Evolutionary conservation across 2,888 invertebrate genomes (phyloP).

Genomic region (Erebia palarica): DNA sequence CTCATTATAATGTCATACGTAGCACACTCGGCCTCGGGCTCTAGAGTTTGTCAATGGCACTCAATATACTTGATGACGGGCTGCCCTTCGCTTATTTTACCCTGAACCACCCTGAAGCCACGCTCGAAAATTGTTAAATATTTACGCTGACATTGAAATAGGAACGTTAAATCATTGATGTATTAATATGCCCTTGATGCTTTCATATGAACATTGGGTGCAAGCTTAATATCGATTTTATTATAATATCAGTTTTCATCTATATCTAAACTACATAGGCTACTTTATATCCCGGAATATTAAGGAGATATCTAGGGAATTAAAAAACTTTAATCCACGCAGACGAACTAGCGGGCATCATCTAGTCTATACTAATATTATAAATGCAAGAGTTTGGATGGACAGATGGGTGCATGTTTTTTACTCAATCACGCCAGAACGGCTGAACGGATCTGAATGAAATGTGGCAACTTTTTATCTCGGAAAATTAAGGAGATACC

Average conservation of each 20-base stretch:
- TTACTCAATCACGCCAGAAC: too few species aligned
- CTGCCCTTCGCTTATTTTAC: slow-evolving; percentile 18
- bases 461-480: too few species aligned
- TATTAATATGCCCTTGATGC: not conserved
- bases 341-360: too few species aligned
- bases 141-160: slow-evolving; percentile 22
- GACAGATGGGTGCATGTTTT: too few species aligned
- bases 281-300: too few species aligned
- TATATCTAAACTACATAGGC: too few species aligned
- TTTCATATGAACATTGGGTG: not conserved
- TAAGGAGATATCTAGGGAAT: too few species aligned
- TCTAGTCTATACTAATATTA: too few species aligned
- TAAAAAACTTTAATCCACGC: too few species aligned
- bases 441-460: too few species aligned
- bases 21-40: slow-evolving; percentile 3
- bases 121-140: slow-evolving; percentile 24
- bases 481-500: too few species aligned
- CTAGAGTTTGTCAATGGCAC: slow-evolving; percentile 23
- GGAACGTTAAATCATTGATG: not conserved
- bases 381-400: not conserved
- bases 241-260: not conserved
- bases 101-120: slow-evolving; percentile 11
- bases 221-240: not conserved
- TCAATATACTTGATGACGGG: slow-evolving; percentile 13
- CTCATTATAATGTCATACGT: slow-evolving; percentile 14